A percentile compares a stretch with the other conserved stretches of the same genome.
phyloP scores from a whole-genome alignment of 1,140 invertebrate species.

The Oryctes rhinoceros region DNA sequence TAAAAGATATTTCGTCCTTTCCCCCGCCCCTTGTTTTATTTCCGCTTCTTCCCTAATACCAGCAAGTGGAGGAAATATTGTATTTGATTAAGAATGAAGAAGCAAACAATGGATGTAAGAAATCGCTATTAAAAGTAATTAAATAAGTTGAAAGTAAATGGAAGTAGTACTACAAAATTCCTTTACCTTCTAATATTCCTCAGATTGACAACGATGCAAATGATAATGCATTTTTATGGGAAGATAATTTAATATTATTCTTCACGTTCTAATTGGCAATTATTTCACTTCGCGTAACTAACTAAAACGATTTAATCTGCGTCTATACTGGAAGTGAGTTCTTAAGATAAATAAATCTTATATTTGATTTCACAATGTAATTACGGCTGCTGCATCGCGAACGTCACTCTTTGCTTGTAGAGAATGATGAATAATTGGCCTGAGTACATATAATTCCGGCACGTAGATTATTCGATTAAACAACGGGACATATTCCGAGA shows the following conservation, averaged over 20 bases:
- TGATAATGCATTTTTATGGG: too few relatives aligned
- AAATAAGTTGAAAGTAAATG: too few relatives aligned
- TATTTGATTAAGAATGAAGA: too few relatives aligned
- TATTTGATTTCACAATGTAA: constrained; percentile 28
- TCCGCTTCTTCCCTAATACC: too few relatives aligned
- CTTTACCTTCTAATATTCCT: too few relatives aligned
- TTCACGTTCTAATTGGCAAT: constrained; percentile 51
- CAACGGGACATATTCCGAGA: not conserved
- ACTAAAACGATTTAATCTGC: constrained; percentile 40
- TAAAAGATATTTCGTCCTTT: too few relatives aligned
- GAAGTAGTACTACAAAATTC: too few relatives aligned
- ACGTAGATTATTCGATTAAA: not conserved
- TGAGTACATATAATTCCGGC: not conserved
- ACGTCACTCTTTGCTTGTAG: not conserved
- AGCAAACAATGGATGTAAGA: too few relatives aligned
- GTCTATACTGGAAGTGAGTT: not conserved
- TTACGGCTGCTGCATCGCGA: constrained; percentile 15
- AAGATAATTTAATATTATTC: not conserved
- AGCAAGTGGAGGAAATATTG: too few relatives aligned
- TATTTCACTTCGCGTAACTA: constrained; percentile 50
- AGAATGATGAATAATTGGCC: constrained; percentile 4
- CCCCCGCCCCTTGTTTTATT: too few relatives aligned
- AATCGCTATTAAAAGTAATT: too few relatives aligned
- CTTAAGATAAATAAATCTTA: constrained; percentile 18
- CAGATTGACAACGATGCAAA: too few relatives aligned